Conservation (phyloP, 1,140 invertebrate species). For the Neodiprion pinetum region DNA sequence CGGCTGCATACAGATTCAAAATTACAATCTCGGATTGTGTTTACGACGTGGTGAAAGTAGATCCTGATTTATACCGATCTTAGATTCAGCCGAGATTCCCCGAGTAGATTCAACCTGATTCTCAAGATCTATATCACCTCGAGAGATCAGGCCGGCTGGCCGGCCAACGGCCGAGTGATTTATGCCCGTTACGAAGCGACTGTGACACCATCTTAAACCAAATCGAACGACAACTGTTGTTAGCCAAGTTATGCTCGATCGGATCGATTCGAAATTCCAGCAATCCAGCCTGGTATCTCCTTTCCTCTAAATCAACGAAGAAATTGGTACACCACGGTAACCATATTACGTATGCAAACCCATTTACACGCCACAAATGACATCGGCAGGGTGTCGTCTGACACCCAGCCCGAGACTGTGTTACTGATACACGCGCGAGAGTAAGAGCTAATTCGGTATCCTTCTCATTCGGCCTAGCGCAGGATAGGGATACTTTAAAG, state of each 20-base stretch:
- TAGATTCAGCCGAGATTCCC: not conserved
- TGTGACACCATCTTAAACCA: not conserved
- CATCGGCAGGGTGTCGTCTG: not conserved
- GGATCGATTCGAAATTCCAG: not conserved
- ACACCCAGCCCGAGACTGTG: not conserved
- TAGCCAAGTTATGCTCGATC: not conserved
- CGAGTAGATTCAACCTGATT: not conserved
- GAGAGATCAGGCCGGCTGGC: not conserved
- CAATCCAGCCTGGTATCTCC: not conserved
- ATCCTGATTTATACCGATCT: conserved; percentile 5
- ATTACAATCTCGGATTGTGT: conserved; percentile 42
- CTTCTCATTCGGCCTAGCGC: not conserved
- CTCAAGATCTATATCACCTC: not conserved
- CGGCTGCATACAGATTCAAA: conserved; percentile 61
- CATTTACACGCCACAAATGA: too few relatives aligned
- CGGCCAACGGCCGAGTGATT: not conserved
- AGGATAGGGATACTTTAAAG: not conserved
- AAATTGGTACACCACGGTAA: not conserved
- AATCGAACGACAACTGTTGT: not conserved
- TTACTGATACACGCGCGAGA: not conserved
- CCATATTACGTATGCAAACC: not conserved
- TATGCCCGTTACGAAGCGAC: not conserved
- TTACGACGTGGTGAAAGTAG: conserved; percentile 7
- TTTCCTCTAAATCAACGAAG: not conserved
- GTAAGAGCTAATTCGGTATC: not conserved